These are phyloP conservation scores for Agapornis roseicollis DNA, from an alignment of 2,113 vertebrate species.

Conservation along the genomic window DNA sequence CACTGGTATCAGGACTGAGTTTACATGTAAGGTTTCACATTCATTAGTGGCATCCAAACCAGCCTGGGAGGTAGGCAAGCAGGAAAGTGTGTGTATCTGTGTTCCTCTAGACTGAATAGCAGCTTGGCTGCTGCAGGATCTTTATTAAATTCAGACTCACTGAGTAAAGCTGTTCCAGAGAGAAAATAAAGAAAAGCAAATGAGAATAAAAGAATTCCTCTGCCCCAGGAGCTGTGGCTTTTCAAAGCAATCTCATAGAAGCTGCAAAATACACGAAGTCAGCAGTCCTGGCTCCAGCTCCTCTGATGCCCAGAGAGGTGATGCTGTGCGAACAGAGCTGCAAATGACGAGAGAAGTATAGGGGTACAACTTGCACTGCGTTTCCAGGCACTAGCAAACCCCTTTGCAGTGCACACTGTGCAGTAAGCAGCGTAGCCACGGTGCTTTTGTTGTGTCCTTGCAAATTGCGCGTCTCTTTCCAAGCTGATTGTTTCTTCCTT, in stretches of 20 bases:
- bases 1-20: background rate
- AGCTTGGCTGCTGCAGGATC: background rate
- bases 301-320: background rate
- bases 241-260: background rate
- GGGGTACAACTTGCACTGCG: background rate
- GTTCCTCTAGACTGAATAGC: background rate
- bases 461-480: background rate
- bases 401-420: background rate
- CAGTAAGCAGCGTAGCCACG: background rate
- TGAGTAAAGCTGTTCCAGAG: background rate
- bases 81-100: background rate
- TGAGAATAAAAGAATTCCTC: background rate
- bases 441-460: background rate
- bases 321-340: background rate
- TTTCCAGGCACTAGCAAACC: background rate
- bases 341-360: rapidly evolving
- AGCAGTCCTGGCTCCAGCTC: background rate
- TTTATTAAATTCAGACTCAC: background rate
- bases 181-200: background rate
- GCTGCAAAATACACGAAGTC: background rate
- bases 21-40: background rate
- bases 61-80: background rate
- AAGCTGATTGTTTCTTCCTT: background rate
- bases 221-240: background rate
- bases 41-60: background rate